These are phyloP conservation scores for Schizopygopsis pylzovi DNA, from an alignment of 2,797 vertebrate genomes.

Conservation along the genomic window DNA sequence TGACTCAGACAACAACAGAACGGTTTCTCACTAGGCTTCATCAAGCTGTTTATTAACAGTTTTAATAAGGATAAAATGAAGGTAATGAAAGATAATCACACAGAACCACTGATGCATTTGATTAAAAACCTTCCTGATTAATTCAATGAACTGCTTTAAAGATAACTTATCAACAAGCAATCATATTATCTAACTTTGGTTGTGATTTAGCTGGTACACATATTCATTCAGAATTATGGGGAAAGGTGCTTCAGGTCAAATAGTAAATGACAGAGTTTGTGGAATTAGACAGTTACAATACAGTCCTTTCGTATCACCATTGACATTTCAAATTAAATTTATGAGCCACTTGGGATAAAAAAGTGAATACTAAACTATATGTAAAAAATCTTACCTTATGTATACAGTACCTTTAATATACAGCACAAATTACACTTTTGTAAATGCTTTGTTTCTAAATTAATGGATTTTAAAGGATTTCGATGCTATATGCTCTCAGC, in stretches of 20 bases:
- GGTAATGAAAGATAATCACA: constrained; percentile 54
- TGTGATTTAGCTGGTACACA: neutral
- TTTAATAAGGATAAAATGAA: constrained; percentile 42
- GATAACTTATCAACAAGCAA: constrained; percentile 13
- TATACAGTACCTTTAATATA: neutral
- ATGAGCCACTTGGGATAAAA: neutral
- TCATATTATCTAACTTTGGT: constrained; percentile 1
- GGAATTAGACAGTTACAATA: neutral
- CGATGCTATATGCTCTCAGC: neutral
- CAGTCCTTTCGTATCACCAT: neutral
- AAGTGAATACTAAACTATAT: constrained; percentile 14
- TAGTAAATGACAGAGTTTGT: neutral
- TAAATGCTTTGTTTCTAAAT: neutral
- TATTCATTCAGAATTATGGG: neutral
- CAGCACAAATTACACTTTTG: neutral
- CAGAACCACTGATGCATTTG: constrained; percentile 44
- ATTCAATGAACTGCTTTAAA: constrained; percentile 29
- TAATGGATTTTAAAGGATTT: neutral
- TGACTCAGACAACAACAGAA: constrained; percentile 26
- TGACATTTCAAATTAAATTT: neutral
- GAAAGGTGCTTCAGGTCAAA: neutral
- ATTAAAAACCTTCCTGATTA: constrained; percentile 43
- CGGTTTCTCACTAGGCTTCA: constrained; percentile 18
- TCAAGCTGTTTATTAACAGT: constrained; percentile 48
- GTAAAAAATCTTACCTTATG: neutral